A percentile compares a stretch with the other conserved stretches of the same genome.
phyloP scores from a whole-genome alignment of 2,797 vertebrate genomes.

The Trichosurus vulpecula region DNA sequence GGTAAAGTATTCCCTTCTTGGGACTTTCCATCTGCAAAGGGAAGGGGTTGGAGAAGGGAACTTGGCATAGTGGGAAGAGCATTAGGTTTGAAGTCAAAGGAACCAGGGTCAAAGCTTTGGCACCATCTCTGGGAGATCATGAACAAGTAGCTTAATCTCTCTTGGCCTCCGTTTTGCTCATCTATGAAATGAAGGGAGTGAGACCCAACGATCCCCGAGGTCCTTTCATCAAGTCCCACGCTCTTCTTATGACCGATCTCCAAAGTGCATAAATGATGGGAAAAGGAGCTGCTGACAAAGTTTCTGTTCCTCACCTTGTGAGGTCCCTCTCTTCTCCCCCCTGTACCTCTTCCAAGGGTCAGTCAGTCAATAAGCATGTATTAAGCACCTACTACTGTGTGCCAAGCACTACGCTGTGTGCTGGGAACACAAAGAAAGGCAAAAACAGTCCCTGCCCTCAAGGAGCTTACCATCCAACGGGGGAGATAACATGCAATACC shows the following conservation, averaged over 20 bases:
- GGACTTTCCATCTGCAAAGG: background rate
- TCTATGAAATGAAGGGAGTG: background rate
- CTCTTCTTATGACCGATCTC: background rate
- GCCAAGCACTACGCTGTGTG: too few species aligned
- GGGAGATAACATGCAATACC: background rate
- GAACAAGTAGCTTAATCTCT: background rate
- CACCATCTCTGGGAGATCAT: background rate
- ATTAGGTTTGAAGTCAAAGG: too few species aligned
- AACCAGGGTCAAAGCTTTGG: background rate
- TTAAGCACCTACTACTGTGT: background rate
- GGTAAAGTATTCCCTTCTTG: background rate
- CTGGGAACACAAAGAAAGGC: background rate
- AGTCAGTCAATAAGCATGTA: background rate
- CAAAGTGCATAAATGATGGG: background rate
- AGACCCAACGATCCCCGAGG: background rate
- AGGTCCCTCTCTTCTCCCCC: background rate
- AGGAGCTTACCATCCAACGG: background rate
- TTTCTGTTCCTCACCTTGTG: background rate
- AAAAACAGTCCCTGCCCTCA: background rate
- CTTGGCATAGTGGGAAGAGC: background rate
- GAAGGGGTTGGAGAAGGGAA: background rate
- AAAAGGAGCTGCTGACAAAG: background rate
- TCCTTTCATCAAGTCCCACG: background rate
- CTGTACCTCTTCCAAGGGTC: background rate
- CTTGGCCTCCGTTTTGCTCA: background rate